Evolutionary conservation across 2,797 vertebrate genomes (phyloP).

Genomic region (Glyptemys insculpta): DNA sequence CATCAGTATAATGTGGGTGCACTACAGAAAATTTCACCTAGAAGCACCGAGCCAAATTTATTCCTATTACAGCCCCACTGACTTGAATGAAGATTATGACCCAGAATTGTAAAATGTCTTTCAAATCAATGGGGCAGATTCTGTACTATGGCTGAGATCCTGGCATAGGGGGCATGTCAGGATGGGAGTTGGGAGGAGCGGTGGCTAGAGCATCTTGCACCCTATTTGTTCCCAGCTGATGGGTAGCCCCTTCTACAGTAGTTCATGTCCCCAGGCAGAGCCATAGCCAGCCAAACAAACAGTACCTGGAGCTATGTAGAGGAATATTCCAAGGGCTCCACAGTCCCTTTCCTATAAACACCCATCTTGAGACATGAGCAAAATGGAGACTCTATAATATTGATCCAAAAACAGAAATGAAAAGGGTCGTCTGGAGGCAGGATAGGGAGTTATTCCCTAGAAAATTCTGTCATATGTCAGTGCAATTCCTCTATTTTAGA

Average conservation of each 20-base stretch:
- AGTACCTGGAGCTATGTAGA: not conserved
- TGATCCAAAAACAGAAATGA: not conserved
- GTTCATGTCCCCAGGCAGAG: not conserved
- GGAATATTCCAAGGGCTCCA: not conserved
- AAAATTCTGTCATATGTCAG: not conserved
- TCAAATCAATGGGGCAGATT: not conserved
- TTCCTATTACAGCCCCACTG: not conserved
- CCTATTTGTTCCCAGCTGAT: not conserved
- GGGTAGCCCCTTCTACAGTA: not conserved
- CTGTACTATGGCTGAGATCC: not conserved
- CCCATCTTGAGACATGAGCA: not conserved
- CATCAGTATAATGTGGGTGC: not conserved
- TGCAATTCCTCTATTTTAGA: not conserved
- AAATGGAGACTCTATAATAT: not conserved
- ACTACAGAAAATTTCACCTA: not conserved
- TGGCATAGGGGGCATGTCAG: not conserved
- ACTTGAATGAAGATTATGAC: not conserved
- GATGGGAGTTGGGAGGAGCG: not conserved
- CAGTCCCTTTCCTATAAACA: not conserved
- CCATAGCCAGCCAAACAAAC: not conserved
- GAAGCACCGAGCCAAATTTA: not conserved
- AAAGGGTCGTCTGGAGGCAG: not conserved
- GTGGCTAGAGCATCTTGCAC: not conserved
- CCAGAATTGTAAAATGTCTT: not conserved
- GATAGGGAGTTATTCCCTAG: not conserved